Evolutionary conservation across 2,113 vertebrate species (phyloP).

Genomic region (Nothoprocta perdicaria): DNA sequence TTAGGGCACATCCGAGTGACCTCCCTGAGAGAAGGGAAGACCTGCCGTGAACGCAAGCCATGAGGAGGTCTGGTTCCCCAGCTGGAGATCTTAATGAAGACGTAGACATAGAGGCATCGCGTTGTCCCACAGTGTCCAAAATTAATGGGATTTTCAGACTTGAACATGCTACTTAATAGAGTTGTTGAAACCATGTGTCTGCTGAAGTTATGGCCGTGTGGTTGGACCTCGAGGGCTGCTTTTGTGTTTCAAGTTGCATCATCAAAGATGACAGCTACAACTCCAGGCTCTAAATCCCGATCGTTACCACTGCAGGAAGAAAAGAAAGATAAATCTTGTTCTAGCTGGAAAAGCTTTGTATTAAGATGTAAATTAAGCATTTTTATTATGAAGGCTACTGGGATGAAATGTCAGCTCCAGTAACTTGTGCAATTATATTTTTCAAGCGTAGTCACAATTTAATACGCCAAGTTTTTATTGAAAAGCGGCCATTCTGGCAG

Average conservation of each 20-base stretch:
- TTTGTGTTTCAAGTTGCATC: not conserved
- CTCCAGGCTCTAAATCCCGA: not conserved
- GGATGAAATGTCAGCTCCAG: conserved; percentile 1
- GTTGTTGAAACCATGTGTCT: not conserved
- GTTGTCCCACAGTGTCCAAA: not conserved
- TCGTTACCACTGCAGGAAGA: conserved; percentile 15
- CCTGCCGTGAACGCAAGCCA: not conserved
- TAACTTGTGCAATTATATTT: conserved; percentile 7
- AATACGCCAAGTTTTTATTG: not conserved
- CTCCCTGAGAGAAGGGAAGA: not conserved
- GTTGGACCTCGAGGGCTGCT: not conserved
- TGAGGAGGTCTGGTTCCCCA: not conserved
- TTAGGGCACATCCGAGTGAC: not conserved
- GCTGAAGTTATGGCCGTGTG: not conserved
- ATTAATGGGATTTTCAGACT: rapidly evolving
- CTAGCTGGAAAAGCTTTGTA: not conserved
- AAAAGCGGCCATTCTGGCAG: not conserved
- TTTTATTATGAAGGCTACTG: not conserved
- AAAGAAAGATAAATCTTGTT: not conserved
- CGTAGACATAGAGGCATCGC: rapidly evolving
- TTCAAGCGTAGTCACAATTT: not conserved
- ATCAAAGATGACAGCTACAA: not conserved
- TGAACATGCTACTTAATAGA: rapidly evolving
- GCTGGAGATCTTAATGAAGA: rapidly evolving
- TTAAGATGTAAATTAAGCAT: not conserved